Evolutionary conservation across 2,113 vertebrate genomes (phyloP), one percentile per base, ranked within the genome.

Genomic region (Hydrolagus affinis): DNA sequence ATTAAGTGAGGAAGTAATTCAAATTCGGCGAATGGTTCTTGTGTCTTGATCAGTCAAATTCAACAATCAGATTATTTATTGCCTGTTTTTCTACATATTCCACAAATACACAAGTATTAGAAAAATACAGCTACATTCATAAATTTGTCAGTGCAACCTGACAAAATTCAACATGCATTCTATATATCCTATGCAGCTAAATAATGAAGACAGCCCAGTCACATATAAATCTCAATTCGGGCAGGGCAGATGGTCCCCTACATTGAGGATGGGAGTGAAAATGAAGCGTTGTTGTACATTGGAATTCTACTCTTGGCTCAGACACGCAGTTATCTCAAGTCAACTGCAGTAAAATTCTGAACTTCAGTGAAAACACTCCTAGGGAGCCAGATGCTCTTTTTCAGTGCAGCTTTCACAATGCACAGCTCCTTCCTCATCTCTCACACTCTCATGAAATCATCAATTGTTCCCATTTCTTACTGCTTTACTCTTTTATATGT

Each of bases 281-380:
- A 4, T 25, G 44, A 77, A 60, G 56, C 59, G 44, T 59, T 77
- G 14, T 77, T 77, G 56, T 59, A 77, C 56, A 77, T 77, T 77
- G 75, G 75, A 75, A 75, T 75, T 75, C 73, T 28, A 59, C 19
- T 21, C n/a, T 77, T 77, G 75, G n/a, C 75, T 60, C 75, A 77
- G 56, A n/a, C 56, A 3, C 3, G 17, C 44, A 77, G n/a, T 57
- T 60, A 77, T n/a, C 56, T 77, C 56, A 77, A 77, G 56, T 59
- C 75, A 77, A 57, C 19, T 59, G 75, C 56, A 75, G 44, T 60
- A 60, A 23, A 77, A 77, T 77, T 10, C 75, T 77, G 75, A 75
- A 75, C 32, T 75, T 75, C 73, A 75, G 7, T 75, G 73, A 75
- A 75, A 75, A 75, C 73, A 75, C 73, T 75, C 73, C 73, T 32